These are phyloP conservation scores for Galendromus occidentalis DNA, from an alignment of 1,140 invertebrate genomes.

Conservation along the genomic window DNA sequence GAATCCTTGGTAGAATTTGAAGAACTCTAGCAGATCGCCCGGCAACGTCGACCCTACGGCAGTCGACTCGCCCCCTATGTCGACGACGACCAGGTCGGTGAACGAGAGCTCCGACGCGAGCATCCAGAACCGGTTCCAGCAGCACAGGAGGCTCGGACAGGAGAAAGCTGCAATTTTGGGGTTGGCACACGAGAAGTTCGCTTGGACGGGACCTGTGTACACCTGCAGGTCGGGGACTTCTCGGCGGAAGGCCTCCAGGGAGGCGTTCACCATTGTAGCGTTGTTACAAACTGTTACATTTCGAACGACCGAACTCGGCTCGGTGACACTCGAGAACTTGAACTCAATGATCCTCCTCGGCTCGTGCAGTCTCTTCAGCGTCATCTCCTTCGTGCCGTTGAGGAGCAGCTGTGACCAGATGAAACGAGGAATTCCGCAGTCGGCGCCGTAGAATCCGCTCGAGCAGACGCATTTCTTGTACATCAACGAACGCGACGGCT, in stretches of 20 bases:
- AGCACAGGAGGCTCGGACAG: not conserved
- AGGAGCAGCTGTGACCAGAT: slow-evolving; percentile 5
- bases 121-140: slow-evolving; percentile 9
- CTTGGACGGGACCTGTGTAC: not conserved
- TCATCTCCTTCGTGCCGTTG: slow-evolving; percentile 6
- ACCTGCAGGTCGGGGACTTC: not conserved
- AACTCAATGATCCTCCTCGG: not conserved
- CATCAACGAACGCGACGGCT: slow-evolving; percentile 5
- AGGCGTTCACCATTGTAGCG: not conserved
- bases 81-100: not conserved
- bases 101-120: not conserved
- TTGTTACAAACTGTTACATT: slow-evolving; percentile 3
- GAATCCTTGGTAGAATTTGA: slow-evolving; percentile 3
- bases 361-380: not conserved
- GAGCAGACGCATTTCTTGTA: not conserved
- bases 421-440: not conserved
- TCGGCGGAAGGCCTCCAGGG: not conserved
- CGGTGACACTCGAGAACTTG: not conserved
- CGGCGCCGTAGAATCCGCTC: not conserved
- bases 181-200: not conserved
- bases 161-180: not conserved
- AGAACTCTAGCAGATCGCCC: not conserved
- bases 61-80: not conserved
- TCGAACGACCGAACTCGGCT: not conserved
- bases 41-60: not conserved